Conservation (phyloP, 2,888 invertebrate genomes). For the Creontiades dilutus region DNA sequence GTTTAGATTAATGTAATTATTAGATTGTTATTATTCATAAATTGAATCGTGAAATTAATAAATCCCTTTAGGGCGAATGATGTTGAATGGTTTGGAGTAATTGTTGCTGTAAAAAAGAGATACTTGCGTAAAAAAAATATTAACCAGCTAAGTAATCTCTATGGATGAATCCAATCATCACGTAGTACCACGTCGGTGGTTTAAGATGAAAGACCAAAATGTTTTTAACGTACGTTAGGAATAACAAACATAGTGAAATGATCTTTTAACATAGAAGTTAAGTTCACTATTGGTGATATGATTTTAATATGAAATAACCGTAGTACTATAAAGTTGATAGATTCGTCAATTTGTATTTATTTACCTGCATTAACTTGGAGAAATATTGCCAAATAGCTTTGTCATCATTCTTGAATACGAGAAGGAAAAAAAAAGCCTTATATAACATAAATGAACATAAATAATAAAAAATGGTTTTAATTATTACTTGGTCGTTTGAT, state of each 20-base stretch:
- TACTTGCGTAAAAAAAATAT: no score
- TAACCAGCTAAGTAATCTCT: no score
- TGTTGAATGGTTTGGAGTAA: neutral
- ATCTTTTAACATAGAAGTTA: neutral
- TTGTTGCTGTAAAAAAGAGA: neutral
- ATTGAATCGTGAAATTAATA: neutral
- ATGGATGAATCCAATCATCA: constrained; percentile 14
- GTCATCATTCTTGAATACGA: constrained; percentile 11
- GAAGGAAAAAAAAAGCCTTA: constrained; percentile 26
- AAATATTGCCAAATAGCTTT: constrained; percentile 39
- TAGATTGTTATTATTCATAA: neutral
- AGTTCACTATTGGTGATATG: constrained; percentile 6
- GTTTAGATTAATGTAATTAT: neutral
- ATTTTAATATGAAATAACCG: neutral
- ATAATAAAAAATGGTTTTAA: neutral
- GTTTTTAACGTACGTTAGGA: neutral
- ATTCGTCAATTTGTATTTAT: constrained; percentile 39
- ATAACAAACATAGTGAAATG: neutral
- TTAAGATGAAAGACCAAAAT: constrained; percentile 37
- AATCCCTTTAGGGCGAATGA: neutral
- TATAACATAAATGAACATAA: constrained; percentile 22
- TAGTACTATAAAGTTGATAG: neutral
- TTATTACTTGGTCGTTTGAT: neutral
- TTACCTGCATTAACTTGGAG: constrained; percentile 35
- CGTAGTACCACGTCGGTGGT: constrained; percentile 17